Evolutionary conservation across 2,888 invertebrate species (phyloP).

Genomic region (Dendrolimus pini): DNA sequence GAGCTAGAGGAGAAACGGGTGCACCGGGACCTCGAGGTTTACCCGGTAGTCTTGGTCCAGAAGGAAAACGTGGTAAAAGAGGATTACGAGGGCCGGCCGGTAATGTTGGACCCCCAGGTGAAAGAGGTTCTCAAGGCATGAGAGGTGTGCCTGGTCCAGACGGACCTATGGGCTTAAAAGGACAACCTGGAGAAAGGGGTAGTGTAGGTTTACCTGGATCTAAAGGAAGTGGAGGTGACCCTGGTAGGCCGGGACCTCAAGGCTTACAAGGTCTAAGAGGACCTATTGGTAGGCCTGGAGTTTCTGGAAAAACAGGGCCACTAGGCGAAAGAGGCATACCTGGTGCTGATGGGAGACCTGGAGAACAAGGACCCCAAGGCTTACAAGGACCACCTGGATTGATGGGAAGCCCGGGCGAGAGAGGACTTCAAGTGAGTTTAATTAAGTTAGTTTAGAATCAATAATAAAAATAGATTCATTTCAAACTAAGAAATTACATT

Average conservation of each 20-base stretch:
- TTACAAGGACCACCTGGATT: slow-evolving; percentile 87
- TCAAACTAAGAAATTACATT: too few species aligned
- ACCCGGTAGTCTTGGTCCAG: slow-evolving; percentile 84
- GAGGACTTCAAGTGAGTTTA: slow-evolving; percentile 80
- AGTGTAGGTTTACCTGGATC: slow-evolving; percentile 61
- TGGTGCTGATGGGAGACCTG: slow-evolving; percentile 91
- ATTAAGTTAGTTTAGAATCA: neutral
- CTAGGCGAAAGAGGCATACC: slow-evolving; percentile 84
- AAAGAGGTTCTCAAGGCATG: slow-evolving; percentile 80
- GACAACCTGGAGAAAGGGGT: slow-evolving; percentile 84
- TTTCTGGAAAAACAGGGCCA: slow-evolving; percentile 81
- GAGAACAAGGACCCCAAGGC: slow-evolving; percentile 88
- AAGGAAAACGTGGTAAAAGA: slow-evolving; percentile 89
- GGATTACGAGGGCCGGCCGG: slow-evolving; percentile 87
- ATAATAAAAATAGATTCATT: too few species aligned
- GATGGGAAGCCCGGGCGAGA: slow-evolving; percentile 86
- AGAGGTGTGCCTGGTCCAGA: slow-evolving; percentile 86
- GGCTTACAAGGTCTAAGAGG: slow-evolving; percentile 81
- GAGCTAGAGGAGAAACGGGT: slow-evolving; percentile 86
- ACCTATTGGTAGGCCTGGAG: slow-evolving; percentile 81
- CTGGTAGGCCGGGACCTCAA: slow-evolving; percentile 80
- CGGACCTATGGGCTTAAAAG: slow-evolving; percentile 86
- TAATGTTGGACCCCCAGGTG: slow-evolving; percentile 82
- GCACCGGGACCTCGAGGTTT: slow-evolving; percentile 84
- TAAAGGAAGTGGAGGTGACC: slow-evolving; percentile 79